Evolutionary conservation across 1,140 invertebrate species (phyloP), one percentile per base, ranked within the genome.

Genomic region (Parapsyche elsis): DNA sequence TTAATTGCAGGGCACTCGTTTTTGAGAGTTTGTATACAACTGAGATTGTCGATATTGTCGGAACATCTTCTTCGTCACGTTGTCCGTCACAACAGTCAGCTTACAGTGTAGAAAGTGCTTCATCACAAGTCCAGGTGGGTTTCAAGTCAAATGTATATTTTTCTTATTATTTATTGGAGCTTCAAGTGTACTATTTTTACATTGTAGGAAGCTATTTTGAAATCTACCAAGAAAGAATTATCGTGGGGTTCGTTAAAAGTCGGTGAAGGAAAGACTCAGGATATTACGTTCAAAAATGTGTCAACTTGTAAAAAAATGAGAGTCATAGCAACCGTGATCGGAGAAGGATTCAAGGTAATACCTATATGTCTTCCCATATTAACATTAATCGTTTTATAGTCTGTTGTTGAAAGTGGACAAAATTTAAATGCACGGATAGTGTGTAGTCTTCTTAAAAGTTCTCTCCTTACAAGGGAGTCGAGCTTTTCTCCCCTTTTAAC

Each of bases 341-440:
- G 82, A 16, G 82, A 81, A 53, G 78, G 78, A 26, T 83, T 83
- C 46, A 83, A 78, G 78, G 82, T 83, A 49, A 73, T 21, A 71
- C 24, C 4, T 70, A 70, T 16, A 70, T 23, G 26, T 30, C 12
- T 38, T 44, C 26, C 10, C 5, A 26, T 45, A 30, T 30, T n/a
- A n/a, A n/a, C n/a, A n/a, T n/a, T n/a, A 67, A 67, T 67, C 16
- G 19, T 1, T 71, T 71, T 26, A 2, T 38, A 14, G 14, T 71
- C 70, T 26, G n/a, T n/a, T n/a, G n/a, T n/a, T n/a, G n/a, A n/a
- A n/a, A n/a, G n/a, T 49, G 9, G 46, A 49, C 46, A 9, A 49
- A n/a, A n/a, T n/a, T n/a, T n/a, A n/a, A n/a, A n/a, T n/a, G n/a
- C n/a, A n/a, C n/a, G n/a, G n/a, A n/a, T n/a, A n/a, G n/a, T n/a